These are phyloP conservation scores for Taurulus bubalis DNA, from an alignment of 2,113 vertebrate genomes.

Conservation along the genomic window DNA sequence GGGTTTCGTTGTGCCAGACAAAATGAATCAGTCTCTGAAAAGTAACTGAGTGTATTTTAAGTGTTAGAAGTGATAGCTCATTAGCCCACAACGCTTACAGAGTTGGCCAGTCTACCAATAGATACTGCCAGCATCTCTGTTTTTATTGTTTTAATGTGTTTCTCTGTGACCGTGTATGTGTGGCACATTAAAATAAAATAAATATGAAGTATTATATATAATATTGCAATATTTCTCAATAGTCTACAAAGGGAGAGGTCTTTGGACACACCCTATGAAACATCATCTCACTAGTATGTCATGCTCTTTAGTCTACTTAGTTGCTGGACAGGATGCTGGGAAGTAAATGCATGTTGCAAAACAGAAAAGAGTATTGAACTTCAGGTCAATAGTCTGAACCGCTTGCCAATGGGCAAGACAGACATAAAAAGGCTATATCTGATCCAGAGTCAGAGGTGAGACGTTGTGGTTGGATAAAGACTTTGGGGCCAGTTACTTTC, in stretches of 20 bases:
- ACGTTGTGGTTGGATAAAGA: background rate
- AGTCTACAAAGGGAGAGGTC: background rate
- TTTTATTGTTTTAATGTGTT: slow-evolving; percentile 13
- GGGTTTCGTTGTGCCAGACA: slow-evolving; percentile 38
- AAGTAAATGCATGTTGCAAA: slow-evolving; percentile 32
- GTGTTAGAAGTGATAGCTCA: slow-evolving; percentile 34
- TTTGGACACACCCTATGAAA: slow-evolving; percentile 2
- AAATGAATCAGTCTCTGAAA: slow-evolving; percentile 36
- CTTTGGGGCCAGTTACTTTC: slow-evolving; percentile 25
- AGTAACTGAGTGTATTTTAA: slow-evolving; percentile 14
- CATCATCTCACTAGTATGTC: background rate
- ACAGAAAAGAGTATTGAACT: slow-evolving; percentile 16
- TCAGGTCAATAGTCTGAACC: background rate
- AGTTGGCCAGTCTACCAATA: slow-evolving; percentile 4
- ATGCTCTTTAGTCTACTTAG: slow-evolving; percentile 7
- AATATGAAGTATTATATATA: background rate
- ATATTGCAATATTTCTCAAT: background rate
- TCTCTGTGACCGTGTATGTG: background rate
- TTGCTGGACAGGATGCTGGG: background rate
- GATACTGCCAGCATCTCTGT: background rate
- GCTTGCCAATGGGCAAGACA: slow-evolving; percentile 8
- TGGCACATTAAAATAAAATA: background rate
- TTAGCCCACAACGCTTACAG: slow-evolving; percentile 44
- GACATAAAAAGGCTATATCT: slow-evolving; percentile 19
- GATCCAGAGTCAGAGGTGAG: slow-evolving; percentile 25